phyloP scores from a whole-genome alignment of 2,888 invertebrate species.

The Sinelater perroti region DNA sequence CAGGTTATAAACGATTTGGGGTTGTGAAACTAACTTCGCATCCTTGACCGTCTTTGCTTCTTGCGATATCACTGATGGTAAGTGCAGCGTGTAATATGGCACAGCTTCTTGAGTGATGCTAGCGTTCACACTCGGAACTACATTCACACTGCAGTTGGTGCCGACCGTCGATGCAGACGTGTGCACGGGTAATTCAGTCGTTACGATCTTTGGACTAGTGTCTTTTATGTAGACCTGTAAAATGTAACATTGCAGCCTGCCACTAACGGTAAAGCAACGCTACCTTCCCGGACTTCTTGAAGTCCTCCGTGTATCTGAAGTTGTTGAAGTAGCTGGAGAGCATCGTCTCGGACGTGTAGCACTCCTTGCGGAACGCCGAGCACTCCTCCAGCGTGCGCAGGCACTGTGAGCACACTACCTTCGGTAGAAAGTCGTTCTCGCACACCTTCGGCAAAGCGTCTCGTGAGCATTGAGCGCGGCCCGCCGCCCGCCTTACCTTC shows the following conservation, averaged over 20 bases:
- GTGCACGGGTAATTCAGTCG: not conserved
- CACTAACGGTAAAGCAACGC: not conserved
- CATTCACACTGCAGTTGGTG: conserved; percentile 22
- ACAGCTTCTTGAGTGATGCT: conserved; percentile 34
- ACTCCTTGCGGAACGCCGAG: conserved; percentile 70
- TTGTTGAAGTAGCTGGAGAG: conserved; percentile 72
- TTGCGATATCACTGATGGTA: conserved; percentile 34
- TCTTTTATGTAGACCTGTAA: conserved; percentile 69
- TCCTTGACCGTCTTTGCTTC: conserved; percentile 32
- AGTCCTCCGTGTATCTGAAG: conserved; percentile 68
- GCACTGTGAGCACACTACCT: conserved; percentile 73
- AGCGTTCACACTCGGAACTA: conserved; percentile 10
- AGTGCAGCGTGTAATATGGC: conserved; percentile 51
- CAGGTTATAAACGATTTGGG: conserved; percentile 50
- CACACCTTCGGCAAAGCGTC: conserved; percentile 62
- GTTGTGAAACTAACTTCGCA: conserved; percentile 32
- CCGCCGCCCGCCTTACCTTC: conserved; percentile 59
- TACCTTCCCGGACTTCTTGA: conserved; percentile 70
- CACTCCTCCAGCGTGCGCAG: conserved; percentile 69
- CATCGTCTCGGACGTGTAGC: conserved; percentile 73
- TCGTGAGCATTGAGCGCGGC: conserved; percentile 42
- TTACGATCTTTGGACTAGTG: conserved; percentile 46
- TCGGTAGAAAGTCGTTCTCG: conserved; percentile 74
- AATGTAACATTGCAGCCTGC: conserved; percentile 23
- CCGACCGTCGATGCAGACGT: conserved; percentile 23